Evolutionary conservation across 2,113 vertebrate genomes (phyloP).

Genomic region (Cercocebus atys): DNA sequence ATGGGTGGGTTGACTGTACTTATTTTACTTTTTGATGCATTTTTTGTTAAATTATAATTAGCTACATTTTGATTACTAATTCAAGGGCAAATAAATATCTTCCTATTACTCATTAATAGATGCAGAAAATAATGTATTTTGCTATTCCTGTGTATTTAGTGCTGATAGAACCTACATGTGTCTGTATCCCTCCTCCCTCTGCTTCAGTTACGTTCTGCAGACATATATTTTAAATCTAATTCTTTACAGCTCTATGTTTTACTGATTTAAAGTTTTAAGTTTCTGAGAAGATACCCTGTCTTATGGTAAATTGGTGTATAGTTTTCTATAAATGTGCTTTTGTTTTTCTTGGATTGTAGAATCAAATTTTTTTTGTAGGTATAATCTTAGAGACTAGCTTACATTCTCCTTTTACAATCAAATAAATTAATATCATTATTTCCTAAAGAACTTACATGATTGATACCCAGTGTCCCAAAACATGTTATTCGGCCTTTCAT

Average conservation of each 20-base stretch:
- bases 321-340: background rate
- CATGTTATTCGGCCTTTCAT: background rate
- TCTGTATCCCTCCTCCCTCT: background rate
- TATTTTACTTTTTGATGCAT: background rate
- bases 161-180: background rate
- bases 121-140: background rate
- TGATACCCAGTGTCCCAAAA: background rate
- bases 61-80: background rate
- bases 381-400: background rate
- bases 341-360: background rate
- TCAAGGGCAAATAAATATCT: background rate
- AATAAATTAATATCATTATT: background rate
- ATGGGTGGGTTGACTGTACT: background rate
- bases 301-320: background rate
- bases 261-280: background rate
- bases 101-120: background rate
- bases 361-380: background rate
- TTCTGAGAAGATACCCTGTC: background rate
- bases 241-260: background rate
- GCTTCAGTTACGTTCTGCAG: background rate
- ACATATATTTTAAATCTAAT: background rate
- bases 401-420: background rate
- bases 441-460: background rate
- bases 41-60: background rate
- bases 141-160: background rate